Conservation (phyloP, 2,888 invertebrate species). For the Acleris holmiana region DNA sequence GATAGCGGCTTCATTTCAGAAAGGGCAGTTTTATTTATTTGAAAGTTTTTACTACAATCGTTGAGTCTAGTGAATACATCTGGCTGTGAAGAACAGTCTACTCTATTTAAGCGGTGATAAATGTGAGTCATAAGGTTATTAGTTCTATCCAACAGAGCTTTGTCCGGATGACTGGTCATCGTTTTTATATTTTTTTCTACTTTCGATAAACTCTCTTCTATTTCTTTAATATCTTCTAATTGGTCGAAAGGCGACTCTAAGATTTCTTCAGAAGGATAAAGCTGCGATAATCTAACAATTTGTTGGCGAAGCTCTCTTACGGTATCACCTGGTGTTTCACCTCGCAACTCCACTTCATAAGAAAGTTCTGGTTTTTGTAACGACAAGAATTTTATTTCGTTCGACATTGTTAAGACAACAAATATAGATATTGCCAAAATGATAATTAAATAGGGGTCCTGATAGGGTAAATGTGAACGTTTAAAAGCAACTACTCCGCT, state of each 20-base stretch:
- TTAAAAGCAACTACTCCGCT: too few species aligned
- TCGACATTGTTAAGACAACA: too few species aligned
- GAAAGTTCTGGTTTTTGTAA: slow-evolving; percentile 4
- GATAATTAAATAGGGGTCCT: too few species aligned
- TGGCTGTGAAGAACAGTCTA: background rate
- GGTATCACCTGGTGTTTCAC: background rate
- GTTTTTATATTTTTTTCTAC: background rate
- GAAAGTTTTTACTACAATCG: too few species aligned
- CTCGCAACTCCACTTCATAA: slow-evolving; percentile 8
- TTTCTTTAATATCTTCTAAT: background rate
- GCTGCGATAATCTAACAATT: background rate
- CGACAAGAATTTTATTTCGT: background rate
- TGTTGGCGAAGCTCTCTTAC: slow-evolving; percentile 1
- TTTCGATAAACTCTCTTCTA: background rate
- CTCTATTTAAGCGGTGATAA: background rate
- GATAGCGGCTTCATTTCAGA: too few species aligned
- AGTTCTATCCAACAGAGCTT: background rate
- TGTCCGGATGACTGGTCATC: background rate
- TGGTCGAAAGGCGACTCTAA: background rate
- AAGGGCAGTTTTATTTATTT: too few species aligned
- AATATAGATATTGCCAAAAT: too few species aligned
- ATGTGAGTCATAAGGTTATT: background rate
- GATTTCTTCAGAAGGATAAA: slow-evolving; percentile 4
- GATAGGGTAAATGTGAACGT: too few species aligned
- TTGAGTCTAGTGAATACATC: background rate